Base-by-base conservation (phyloP, 2,888 invertebrate genomes). In the Melieria picta region DNA sequence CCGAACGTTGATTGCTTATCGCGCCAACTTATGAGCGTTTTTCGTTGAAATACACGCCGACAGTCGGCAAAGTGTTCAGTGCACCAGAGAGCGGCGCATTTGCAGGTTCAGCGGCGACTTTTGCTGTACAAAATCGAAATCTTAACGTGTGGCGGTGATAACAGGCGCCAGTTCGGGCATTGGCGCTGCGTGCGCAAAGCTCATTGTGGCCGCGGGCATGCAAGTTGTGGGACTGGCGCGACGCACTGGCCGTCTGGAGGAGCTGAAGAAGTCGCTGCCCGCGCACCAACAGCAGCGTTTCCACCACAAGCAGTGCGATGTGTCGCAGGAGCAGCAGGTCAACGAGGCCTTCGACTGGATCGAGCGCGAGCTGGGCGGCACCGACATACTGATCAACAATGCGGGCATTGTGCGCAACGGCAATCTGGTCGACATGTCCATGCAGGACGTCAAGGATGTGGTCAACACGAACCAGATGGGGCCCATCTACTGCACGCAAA, bases 91-190 rank as follows among this genome's bases (percentile, higher is more conserved):
- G 30, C 30, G 30, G 30, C 30, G 30, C 30, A 30, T 30, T 30
- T 30, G 30, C 30, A 30, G 30, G 30, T 30, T 30, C 30, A 30
- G 30, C 30, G 30, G 30, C 30, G 3, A 30, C 30, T 30, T 30
- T 30, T 30, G 2, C 30, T 1, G 30, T 3, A 30, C 30, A 30
- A 30, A 30, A 30, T 30, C 30, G 2, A 30, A 30, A 30, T 30
- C 30, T 1, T 3, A 30, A 30, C 30, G 89, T 78, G 88, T 90
- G 0, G 91, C 91, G 0, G 88, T 91, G 13, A 90, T 91, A 65
- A 91, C 91, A 0, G 91, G 91, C 13, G 91, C 90, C 13, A 91
- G 91, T 81, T 87, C 88, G 0, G 91, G 91, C 5, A 91, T 91
- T 71, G 91, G 90, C 5, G 89, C 88, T 4, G 88, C 87, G 3